phyloP scores from a whole-genome alignment of 2,888 invertebrate species.

The Thera obeliscata region DNA sequence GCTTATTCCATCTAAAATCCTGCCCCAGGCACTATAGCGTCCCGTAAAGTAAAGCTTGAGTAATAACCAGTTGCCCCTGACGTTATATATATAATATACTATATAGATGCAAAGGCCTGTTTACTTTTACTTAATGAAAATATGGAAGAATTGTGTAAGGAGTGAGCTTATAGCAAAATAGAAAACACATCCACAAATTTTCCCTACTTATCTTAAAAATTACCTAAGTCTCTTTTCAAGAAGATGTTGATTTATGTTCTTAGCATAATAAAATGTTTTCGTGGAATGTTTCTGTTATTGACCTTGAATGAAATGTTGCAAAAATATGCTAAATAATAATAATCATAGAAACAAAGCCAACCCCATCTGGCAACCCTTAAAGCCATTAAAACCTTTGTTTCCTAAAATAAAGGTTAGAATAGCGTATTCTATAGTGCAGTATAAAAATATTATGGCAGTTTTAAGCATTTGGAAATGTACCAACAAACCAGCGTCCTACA shows the following conservation, averaged over 20 bases:
- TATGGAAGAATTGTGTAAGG: no score
- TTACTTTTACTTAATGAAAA: no score
- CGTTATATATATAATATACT: no score
- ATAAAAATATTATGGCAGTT: constrained; percentile 41
- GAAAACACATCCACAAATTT: no score
- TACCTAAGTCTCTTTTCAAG: not conserved
- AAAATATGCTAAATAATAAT: constrained; percentile 16
- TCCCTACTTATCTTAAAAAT: no score
- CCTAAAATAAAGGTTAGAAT: constrained; percentile 30
- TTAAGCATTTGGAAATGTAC: constrained; percentile 52
- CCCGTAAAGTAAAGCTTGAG: no score
- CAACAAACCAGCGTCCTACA: constrained; percentile 49
- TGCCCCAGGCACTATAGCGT: no score
- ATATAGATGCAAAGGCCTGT: no score
- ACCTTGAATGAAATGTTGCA: constrained; percentile 1
- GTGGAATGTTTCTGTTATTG: not conserved
- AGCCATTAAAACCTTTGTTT: constrained; percentile 21
- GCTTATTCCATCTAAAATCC: no score
- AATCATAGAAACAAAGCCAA: constrained; percentile 6
- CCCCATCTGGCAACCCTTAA: constrained; percentile 17
- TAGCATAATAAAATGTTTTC: not conserved
- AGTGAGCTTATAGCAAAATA: no score
- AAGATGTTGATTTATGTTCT: not conserved
- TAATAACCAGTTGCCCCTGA: no score
- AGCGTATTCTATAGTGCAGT: constrained; percentile 33